These are phyloP conservation scores for Cochlearius cochlearius DNA, from an alignment of 2,113 vertebrate species.

Conservation along the genomic window DNA sequence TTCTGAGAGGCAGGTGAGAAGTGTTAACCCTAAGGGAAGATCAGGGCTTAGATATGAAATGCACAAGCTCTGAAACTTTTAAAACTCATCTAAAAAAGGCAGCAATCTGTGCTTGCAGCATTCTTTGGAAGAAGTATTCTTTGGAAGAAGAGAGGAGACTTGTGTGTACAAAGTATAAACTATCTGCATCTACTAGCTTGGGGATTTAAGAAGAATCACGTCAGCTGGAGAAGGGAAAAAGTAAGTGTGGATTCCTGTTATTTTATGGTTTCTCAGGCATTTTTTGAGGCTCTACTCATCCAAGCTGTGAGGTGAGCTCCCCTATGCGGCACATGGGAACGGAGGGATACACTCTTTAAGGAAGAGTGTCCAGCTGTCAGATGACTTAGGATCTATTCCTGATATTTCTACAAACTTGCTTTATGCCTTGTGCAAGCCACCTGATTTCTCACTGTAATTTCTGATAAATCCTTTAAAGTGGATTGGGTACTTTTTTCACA, in stretches of 20 bases:
- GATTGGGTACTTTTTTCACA: neutral
- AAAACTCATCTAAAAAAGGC: neutral
- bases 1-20: neutral
- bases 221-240: neutral
- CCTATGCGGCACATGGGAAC: neutral
- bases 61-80: neutral
- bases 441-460: neutral
- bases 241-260: neutral
- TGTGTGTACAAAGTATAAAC: accelerated
- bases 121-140: neutral
- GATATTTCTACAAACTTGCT: neutral
- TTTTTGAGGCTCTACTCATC: neutral
- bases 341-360: neutral
- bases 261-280: neutral
- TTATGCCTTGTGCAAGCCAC: neutral
- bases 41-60: neutral
- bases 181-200: neutral
- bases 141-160: neutral
- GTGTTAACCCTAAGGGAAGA: neutral
- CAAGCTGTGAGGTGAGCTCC: neutral
- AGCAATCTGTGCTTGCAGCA: neutral
- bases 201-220: neutral
- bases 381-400: neutral
- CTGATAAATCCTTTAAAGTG: neutral
- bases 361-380: neutral